Evolutionary conservation across 1,140 invertebrate species (phyloP).

Genomic region (Drosophila funebris): DNA sequence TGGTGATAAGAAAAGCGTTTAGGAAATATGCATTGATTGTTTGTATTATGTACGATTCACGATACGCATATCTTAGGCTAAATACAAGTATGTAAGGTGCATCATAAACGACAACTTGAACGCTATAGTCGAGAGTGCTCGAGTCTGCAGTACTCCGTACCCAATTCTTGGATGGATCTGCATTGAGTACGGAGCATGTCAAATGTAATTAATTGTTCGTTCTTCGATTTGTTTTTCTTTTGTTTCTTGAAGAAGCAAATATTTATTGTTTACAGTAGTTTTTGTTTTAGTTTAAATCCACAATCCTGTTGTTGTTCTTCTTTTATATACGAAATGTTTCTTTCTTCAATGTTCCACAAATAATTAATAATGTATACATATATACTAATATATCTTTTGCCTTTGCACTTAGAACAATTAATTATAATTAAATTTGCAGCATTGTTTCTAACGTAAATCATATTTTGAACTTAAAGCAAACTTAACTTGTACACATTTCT

Average conservation of each 20-base stretch:
- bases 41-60: conserved; percentile 2
- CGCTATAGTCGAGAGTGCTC: background rate
- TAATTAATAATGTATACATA: conserved; percentile 65
- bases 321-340: conserved; percentile 42
- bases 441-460: conserved; percentile 71
- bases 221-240: conserved; percentile 43
- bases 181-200: background rate
- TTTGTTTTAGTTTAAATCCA: conserved; percentile 38
- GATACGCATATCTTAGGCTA: conserved; percentile 35
- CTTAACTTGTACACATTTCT: conserved; percentile 71
- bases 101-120: background rate
- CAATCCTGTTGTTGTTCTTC: conserved; percentile 21
- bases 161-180: no score
- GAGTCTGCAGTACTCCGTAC: conserved; percentile 4
- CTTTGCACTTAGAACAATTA: conserved; percentile 66
- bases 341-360: conserved; percentile 65
- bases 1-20: conserved; percentile 67
- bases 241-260: conserved; percentile 62
- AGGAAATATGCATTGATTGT: conserved; percentile 32
- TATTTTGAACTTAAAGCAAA: conserved; percentile 79
- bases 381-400: conserved; percentile 53
- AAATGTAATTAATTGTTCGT: conserved; percentile 34
- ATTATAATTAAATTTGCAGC: conserved; percentile 79
- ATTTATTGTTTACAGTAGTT: conserved; percentile 49
- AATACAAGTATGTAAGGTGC: conserved; percentile 33